phyloP scores from a whole-genome alignment of 1,140 invertebrate species.

The Choristoneura fumiferana region DNA sequence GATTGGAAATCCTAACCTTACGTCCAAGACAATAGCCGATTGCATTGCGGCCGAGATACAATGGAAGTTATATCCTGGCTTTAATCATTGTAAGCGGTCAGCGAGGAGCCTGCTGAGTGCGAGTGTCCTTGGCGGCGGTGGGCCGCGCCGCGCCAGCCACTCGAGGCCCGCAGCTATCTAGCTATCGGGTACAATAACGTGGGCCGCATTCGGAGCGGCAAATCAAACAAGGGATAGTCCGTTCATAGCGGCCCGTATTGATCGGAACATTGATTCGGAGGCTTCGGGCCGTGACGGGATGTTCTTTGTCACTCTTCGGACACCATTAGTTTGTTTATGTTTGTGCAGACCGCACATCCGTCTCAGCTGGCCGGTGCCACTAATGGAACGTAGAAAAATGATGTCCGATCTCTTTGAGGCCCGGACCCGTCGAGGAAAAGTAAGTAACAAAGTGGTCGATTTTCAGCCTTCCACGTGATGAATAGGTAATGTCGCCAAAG shows the following conservation, averaged over 20 bases:
- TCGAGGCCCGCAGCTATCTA: slow-evolving; percentile 8
- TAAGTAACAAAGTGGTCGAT: slow-evolving; percentile 37
- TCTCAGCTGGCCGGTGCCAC: slow-evolving; percentile 46
- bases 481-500: slow-evolving; percentile 36
- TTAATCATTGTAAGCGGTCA: slow-evolving; percentile 24
- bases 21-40: slow-evolving; percentile 11
- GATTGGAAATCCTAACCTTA: slow-evolving; percentile 5
- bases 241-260: slow-evolving; percentile 31
- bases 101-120: slow-evolving; percentile 1
- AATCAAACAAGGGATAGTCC: slow-evolving; percentile 31
- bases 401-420: slow-evolving; percentile 40
- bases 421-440: slow-evolving; percentile 1
- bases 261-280: slow-evolving; percentile 30
- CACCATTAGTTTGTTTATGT: slow-evolving; percentile 54
- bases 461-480: slow-evolving; percentile 36
- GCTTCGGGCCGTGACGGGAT: slow-evolving; percentile 34
- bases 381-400: slow-evolving; percentile 58
- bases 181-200: slow-evolving; percentile 26
- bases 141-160: not conserved
- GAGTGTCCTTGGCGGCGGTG: not conserved
- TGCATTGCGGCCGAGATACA: slow-evolving; percentile 11
- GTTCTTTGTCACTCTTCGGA: slow-evolving; percentile 47
- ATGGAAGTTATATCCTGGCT: slow-evolving; percentile 15
- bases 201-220: slow-evolving; percentile 7
- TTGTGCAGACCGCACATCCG: slow-evolving; percentile 43